phyloP scores from a whole-genome alignment of 2,113 vertebrate species.

The Nerophis ophidion region DNA sequence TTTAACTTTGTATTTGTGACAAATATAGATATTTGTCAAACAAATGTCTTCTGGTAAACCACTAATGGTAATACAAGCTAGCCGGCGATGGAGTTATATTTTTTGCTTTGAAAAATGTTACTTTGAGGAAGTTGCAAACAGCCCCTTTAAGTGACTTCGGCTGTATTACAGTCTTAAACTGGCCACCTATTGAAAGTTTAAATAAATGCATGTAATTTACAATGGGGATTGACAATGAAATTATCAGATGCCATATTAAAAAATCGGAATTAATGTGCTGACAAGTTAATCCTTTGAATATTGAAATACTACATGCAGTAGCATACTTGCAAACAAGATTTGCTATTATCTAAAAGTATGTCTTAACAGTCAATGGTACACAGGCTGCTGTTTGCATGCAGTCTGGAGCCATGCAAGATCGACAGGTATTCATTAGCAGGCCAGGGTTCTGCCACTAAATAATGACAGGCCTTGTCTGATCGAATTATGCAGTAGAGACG shows the following conservation, averaged over 20 bases:
- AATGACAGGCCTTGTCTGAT: slow-evolving; percentile 7
- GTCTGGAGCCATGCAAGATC: neutral
- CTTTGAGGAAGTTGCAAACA: too few species aligned
- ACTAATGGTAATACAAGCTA: too few species aligned
- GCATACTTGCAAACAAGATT: slow-evolving; percentile 28
- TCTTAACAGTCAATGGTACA: slow-evolving; percentile 14
- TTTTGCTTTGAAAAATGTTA: too few species aligned
- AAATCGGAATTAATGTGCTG: slow-evolving; percentile 25
- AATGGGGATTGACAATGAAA: too few species aligned
- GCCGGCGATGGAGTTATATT: too few species aligned
- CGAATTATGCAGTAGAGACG: neutral
- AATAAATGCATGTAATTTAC: too few species aligned
- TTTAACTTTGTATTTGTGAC: too few species aligned
- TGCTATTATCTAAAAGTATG: slow-evolving; percentile 24
- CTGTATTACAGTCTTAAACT: too few species aligned
- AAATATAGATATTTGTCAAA: too few species aligned
- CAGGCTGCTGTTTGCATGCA: slow-evolving; percentile 22
- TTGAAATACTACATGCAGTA: slow-evolving; percentile 19
- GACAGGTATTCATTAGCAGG: neutral
- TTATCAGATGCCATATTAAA: neutral
- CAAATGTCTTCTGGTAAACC: too few species aligned
- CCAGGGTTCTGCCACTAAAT: slow-evolving; percentile 10
- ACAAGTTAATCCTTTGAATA: slow-evolving; percentile 30
- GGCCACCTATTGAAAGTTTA: too few species aligned
- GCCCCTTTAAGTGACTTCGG: too few species aligned